Evolutionary conservation across 1,140 invertebrate genomes (phyloP).

Genomic region (Linepithema humile): DNA sequence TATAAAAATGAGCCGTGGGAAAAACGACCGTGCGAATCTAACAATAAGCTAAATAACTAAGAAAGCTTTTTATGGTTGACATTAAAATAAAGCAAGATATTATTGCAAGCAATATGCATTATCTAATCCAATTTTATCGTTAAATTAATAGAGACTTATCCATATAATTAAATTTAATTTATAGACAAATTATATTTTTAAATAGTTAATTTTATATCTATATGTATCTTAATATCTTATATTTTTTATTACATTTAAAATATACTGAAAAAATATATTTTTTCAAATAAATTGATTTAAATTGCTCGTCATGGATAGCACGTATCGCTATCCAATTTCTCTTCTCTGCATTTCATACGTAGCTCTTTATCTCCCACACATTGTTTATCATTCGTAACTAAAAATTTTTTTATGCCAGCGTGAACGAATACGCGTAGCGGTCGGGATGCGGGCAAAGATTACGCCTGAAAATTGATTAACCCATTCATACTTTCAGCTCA

Average conservation of each 20-base stretch:
- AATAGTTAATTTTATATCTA: background rate
- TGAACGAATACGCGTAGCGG: background rate
- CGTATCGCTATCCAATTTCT: background rate
- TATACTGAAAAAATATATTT: background rate
- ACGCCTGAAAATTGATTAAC: constrained; percentile 68
- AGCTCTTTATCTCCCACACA: constrained; percentile 13
- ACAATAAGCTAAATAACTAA: background rate
- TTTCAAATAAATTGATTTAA: background rate
- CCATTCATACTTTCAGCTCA: constrained; percentile 67
- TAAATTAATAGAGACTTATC: background rate
- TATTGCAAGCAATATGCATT: background rate
- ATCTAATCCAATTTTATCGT: background rate
- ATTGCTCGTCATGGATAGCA: background rate
- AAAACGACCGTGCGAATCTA: background rate
- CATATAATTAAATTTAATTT: background rate
- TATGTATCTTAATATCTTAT: background rate
- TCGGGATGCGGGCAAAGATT: constrained; percentile 63
- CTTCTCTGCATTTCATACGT: background rate
- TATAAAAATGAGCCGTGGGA: background rate
- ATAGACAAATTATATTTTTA: background rate
- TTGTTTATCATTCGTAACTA: constrained; percentile 38
- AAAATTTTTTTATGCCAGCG: constrained; percentile 46
- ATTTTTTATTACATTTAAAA: background rate
- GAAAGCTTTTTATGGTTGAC: background rate
- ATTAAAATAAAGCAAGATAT: background rate